Evolutionary conservation across 2,113 vertebrate genomes (phyloP), one percentile per base, ranked within the genome.

Genomic region (Corythaeola cristata): DNA sequence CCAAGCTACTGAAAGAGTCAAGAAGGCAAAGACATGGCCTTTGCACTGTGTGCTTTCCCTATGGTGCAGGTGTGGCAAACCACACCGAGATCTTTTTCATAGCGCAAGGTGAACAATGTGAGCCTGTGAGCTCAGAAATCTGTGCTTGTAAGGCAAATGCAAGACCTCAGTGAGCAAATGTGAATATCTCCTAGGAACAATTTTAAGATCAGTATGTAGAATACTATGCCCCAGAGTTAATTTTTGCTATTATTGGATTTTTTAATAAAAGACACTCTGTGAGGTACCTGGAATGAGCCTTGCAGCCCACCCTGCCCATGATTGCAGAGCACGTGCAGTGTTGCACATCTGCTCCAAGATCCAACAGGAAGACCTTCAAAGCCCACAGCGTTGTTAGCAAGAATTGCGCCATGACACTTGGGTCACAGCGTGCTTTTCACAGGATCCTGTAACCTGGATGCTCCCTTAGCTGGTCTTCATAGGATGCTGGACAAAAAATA

Each of bases 1-100:
- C 24, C 13, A 39, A 5, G 11, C 20, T 53, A 30, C 50, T 47
- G 41, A 67, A 79, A 52, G 37, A 16, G 20, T 77, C 5, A 0
- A 66, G 82, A 75, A 69, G 22, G 33, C 11, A 55, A 83, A 90
- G 12, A 2, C 7, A 39, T 10, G 27, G 33, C 11, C 14, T 56
- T 45, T 73, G 53, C 23, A 30, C 6, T 2, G 22, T 0, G 0
- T 5, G 4, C 21, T 72, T 90, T 49, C 13, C 6, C 15, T 3
- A 4, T 28, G 26, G 47, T 44, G 15, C 10, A 5, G 15, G 9
- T 17, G 33, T 19, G 20, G 11, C 33, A 83, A 76, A 73, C 17
- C 28, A 28, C 0, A 0, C 20, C 0, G 7, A 87, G 55, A 60
- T 19, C 8, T 30, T 84, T 71, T 45, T 22, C 53, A 6, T 24